Percentiles rank a stretch among this genome's conserved stretches.
Conservation (phyloP, 64 coral and sea anemone genomes). For the Catalaphyllia jardinei region DNA sequence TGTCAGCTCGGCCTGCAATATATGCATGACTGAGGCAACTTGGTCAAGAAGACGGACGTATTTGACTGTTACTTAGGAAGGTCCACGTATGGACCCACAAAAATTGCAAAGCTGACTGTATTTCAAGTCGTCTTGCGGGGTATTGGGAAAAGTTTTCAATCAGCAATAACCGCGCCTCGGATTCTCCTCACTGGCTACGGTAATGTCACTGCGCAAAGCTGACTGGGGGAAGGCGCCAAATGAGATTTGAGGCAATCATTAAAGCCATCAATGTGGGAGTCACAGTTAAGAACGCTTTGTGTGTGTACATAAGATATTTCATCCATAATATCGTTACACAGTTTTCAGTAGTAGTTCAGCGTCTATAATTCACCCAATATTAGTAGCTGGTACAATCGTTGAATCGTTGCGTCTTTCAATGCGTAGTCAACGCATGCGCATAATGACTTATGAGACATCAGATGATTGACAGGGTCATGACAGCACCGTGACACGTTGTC, state of each 20-base stretch:
- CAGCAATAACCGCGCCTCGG: constrained; percentile 96
- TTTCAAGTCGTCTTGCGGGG: constrained; percentile 92
- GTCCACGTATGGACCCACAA: constrained; percentile 78
- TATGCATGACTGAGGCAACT: too few species aligned
- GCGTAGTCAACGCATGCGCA: not conserved
- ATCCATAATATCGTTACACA: too few species aligned
- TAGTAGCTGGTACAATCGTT: too few species aligned
- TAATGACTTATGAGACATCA: not conserved
- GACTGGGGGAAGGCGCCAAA: too few species aligned
- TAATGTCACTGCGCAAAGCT: constrained; percentile 87
- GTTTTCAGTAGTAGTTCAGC: too few species aligned
- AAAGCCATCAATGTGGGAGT: not conserved
- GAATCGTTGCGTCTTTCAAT: too few species aligned
- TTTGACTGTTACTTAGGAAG: not conserved
- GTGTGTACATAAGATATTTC: too few species aligned
- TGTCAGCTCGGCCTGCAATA: too few species aligned
- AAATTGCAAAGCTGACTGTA: constrained; percentile 60
- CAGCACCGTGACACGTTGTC: too few species aligned
- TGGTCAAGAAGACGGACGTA: too few species aligned
- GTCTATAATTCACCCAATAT: too few species aligned
- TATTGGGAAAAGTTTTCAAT: constrained; percentile 99
- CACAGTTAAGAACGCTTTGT: not conserved
- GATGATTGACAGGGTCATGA: too few species aligned
- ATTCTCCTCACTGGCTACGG: constrained; percentile 86
- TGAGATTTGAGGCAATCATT: not conserved